phyloP scores from a whole-genome alignment of 2,797 vertebrate genomes.

The Bradypodion pumilum region DNA sequence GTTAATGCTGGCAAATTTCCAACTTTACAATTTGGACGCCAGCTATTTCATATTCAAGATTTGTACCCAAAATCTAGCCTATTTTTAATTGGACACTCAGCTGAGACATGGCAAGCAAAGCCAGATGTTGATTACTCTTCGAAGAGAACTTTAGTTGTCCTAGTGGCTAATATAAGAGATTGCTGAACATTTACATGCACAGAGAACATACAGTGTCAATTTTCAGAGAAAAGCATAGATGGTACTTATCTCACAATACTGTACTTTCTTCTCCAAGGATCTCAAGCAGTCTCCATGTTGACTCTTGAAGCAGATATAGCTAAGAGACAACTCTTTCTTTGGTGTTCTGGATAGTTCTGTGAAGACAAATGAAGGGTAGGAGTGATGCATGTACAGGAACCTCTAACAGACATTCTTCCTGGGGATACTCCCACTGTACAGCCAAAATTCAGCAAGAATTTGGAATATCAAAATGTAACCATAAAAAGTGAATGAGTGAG shows the following conservation, averaged over 20 bases:
- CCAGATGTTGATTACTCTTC: neutral
- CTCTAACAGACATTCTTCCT: neutral
- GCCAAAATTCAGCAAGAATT: neutral
- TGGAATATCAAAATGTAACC: neutral
- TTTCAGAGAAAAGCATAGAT: neutral
- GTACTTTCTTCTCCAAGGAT: neutral
- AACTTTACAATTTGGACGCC: neutral
- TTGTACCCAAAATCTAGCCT: neutral
- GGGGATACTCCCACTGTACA: neutral
- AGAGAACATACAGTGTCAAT: neutral
- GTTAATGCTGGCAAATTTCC: neutral
- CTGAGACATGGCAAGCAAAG: neutral
- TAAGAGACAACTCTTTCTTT: too few species aligned
- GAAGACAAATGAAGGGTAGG: too few species aligned
- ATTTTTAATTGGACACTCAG: neutral
- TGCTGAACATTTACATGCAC: neutral
- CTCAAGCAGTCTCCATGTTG: neutral
- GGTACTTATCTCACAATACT: neutral
- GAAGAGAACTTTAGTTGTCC: neutral
- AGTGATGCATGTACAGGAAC: too few species aligned
- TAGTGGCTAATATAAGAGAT: too few species aligned
- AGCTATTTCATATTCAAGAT: neutral
- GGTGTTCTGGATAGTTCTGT: too few species aligned
- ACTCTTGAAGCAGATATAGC: too few species aligned
- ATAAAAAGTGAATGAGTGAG: too few species aligned